Percentiles rank a stretch among this genome's conserved stretches.
Conservation (phyloP, 1,140 invertebrate genomes). For the Drosophila ogumai region DNA sequence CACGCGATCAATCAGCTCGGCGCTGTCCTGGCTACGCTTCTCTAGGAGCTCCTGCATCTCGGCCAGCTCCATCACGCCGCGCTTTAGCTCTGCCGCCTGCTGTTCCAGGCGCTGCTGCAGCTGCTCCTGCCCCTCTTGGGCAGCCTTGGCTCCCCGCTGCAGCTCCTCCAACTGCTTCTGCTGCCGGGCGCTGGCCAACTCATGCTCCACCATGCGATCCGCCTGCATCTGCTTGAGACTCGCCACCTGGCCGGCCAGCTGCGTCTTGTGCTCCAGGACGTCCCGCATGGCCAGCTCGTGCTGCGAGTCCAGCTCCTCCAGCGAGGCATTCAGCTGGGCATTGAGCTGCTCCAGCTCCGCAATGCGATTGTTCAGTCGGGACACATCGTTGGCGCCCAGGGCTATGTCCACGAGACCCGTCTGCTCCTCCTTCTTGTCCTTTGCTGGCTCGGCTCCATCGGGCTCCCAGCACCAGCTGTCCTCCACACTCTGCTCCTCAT, state of each 20-base stretch:
- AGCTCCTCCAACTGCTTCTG: constrained; percentile 49
- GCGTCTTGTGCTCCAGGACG: constrained; percentile 87
- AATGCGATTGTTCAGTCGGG: constrained; percentile 80
- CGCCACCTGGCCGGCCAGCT: constrained; percentile 87
- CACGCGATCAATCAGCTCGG: constrained; percentile 69
- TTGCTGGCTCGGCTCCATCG: constrained; percentile 44
- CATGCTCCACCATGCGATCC: constrained; percentile 67
- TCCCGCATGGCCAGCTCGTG: constrained; percentile 89
- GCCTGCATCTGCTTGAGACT: constrained; percentile 59
- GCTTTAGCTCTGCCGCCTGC: constrained; percentile 57
- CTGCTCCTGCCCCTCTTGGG: constrained; percentile 5
- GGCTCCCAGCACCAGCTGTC: constrained; percentile 87
- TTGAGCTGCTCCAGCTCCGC: constrained; percentile 81
- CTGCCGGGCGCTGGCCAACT: constrained; percentile 58
- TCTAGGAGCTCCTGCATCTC: constrained; percentile 73
- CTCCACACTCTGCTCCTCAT: constrained; percentile 79
- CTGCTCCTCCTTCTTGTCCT: constrained; percentile 17
- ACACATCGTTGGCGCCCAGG: constrained; percentile 74
- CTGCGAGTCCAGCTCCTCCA: constrained; percentile 91
- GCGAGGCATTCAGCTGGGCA: constrained; percentile 85
- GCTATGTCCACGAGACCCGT: constrained; percentile 56
- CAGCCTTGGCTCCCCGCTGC: background rate
- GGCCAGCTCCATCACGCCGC: constrained; percentile 53
- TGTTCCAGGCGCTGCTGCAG: constrained; percentile 50
- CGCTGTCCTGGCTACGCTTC: constrained; percentile 64